Evolutionary conservation across 2,888 invertebrate genomes (phyloP), one percentile per base, ranked within the genome.

Genomic region (Orthonychiurus folsomi): DNA sequence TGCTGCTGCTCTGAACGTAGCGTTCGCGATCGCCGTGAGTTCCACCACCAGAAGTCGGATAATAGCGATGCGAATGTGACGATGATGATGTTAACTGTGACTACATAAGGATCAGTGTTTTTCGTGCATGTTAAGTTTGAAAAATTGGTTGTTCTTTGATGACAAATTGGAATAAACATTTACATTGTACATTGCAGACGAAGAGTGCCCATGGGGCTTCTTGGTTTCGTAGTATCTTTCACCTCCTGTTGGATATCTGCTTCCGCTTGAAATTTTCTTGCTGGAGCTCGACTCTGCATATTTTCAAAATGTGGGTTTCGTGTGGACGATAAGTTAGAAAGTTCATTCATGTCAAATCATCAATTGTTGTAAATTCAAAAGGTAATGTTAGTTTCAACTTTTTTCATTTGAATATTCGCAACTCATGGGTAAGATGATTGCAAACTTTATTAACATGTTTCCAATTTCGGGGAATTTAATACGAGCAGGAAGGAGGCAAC

Each of bases 181-280:
- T 20, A 23, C 52, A 21, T 52, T 20, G 52, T 52, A 21, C 20
- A 52, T 52, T 12, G n/a, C 48, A 48, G n/a, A 15, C 20, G 52
- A 52, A 12, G 52, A 52, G 52, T 52, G 52, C n/a, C 52, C 24
- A 23, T 52, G 52, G n/a, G 52, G 52, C n/a, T 52, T 52, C 52
- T 21, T 21, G 21, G 12, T 23, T 52, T 52, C 52, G 52, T 52
- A 23, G 52, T 52, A 52, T 52, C 52, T 52, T 3, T 52, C 52
- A 20, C 52, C 24, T 9, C 12, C 20, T 52, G 52, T 12, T 5
- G 5, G 20, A 12, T 20, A 12, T n/a, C 52, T n/a, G 9, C 21
- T 52, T 52, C 9, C 20, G 9, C 5, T n/a, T 20, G 52, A 9
- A 52, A 5, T 20, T 20, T 52, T 52, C n/a, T 20, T 52, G 20